Evolutionary conservation across 2,113 vertebrate species (phyloP), one percentile per base, ranked within the genome.

Genomic region (Trichomycterus rosablanca): DNA sequence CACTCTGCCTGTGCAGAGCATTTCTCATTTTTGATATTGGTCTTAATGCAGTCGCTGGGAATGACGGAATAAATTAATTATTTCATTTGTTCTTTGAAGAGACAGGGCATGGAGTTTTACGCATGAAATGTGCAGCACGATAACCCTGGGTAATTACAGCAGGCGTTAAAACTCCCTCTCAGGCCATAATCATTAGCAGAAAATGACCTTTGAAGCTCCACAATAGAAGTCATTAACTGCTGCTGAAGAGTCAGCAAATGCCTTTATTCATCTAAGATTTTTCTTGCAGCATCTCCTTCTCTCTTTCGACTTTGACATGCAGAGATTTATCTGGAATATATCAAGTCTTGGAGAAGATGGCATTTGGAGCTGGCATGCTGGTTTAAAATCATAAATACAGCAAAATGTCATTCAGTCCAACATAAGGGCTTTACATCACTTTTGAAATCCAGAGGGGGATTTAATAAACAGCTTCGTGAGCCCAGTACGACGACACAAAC

Each of bases 1-100:
- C 9, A 26, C 26, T 18, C 39, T 30, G 16, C 10, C 3, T 22
- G 43, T 35, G 40, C 19, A 16, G n/a, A 34, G 61, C 10, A 6
- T 32, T 63, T 22, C 58, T 40, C 44, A 59, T 57, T 62, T 58
- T 55, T 66, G 14, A 66, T 66, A 66, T 66, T 57, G 58, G 28
- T 58, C 60, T 61, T 67, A 71, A 71, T 63, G 46, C 57, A 50
- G 42, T 66, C 19, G 26, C 37, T 50, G 35, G 1, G 22, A 67
- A 58, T 14, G 40, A 45, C 59, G 43, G 55, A 10, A 1, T 42
- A 35, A 10, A 40, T 71, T 51, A 57, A 44, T 56, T 50, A 54
- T 39, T 63, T 71, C 42, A 57, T 66, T 64, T 69, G 71, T 73
- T 57, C 45, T 55, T 67, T 39, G 46, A 66, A 57, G 49, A 60